These are phyloP conservation scores for Autographa pulchrina DNA, from an alignment of 2,888 invertebrate species.

Conservation along the genomic window DNA sequence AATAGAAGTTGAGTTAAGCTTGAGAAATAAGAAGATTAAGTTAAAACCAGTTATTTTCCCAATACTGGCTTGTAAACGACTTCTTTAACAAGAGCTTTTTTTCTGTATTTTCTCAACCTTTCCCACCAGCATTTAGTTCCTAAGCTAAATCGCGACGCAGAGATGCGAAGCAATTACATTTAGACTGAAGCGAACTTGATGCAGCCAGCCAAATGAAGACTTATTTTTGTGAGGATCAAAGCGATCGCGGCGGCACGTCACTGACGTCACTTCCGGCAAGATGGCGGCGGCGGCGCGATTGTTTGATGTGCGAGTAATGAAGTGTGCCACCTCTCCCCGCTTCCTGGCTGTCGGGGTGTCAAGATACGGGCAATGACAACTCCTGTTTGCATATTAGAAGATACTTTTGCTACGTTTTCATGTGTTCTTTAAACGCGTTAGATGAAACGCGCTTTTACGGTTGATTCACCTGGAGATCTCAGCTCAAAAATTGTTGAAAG, in stretches of 20 bases:
- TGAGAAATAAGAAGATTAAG: too few species aligned
- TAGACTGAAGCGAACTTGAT: conserved; percentile 65
- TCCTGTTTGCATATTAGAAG: conserved; percentile 76
- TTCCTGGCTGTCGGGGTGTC: conserved; percentile 85
- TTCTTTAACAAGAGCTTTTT: background rate
- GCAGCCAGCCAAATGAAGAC: conserved; percentile 68
- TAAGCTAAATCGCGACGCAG: conserved; percentile 31
- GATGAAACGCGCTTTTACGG: background rate
- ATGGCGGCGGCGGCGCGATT: conserved; percentile 86
- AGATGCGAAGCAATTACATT: conserved; percentile 75
- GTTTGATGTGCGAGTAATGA: conserved; percentile 90
- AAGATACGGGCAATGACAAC: conserved; percentile 83
- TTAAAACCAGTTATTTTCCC: background rate
- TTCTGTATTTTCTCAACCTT: background rate
- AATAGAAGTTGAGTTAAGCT: too few species aligned
- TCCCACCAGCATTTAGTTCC: conserved; percentile 11
- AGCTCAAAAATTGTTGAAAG: background rate
- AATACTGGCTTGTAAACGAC: background rate
- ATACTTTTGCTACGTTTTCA: conserved; percentile 65
- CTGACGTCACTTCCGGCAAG: conserved; percentile 87
- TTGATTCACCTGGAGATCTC: background rate
- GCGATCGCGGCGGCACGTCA: conserved; percentile 80
- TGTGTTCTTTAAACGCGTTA: conserved; percentile 20
- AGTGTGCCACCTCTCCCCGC: conserved; percentile 86
- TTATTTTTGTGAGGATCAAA: conserved; percentile 87